phyloP scores from a whole-genome alignment of 2,113 vertebrate genomes.

The Pomatorhinus ruficollis region DNA sequence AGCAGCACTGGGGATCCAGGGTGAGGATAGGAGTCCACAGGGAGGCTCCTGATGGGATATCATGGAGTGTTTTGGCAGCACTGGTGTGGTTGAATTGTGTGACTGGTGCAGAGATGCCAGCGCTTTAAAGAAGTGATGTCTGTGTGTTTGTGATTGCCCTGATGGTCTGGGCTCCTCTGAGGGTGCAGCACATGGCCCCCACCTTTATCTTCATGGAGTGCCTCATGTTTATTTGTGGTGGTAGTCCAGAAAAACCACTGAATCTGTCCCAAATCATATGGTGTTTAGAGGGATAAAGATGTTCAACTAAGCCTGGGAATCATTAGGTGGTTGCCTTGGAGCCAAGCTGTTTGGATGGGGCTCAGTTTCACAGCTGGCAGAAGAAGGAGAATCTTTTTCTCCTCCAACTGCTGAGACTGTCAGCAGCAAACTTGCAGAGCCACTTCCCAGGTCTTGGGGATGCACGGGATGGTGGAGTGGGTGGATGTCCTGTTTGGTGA shows the following conservation, averaged over 20 bases:
- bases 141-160: not conserved
- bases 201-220: conserved; percentile 4
- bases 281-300: conserved; percentile 21
- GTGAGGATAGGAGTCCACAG: not conserved
- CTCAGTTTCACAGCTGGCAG: conserved; percentile 31
- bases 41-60: not conserved
- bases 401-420: not conserved
- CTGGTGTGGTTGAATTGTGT: not conserved
- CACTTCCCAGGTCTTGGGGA: not conserved
- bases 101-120: not conserved
- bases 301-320: conserved; percentile 15
- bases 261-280: not conserved
- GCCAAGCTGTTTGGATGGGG: not conserved
- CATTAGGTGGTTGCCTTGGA: conserved; percentile 46
- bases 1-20: not conserved
- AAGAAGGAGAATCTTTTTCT: not conserved
- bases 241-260: not conserved
- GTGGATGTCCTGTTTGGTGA: not conserved
- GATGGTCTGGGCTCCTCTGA: not conserved
- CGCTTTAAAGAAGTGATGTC: not conserved
- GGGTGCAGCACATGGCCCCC: not conserved
- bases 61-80: not conserved
- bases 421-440: not conserved
- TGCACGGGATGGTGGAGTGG: not conserved
- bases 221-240: not conserved